Evolutionary conservation across 1,140 invertebrate species (phyloP).

Genomic region (Apis mellifera): DNA sequence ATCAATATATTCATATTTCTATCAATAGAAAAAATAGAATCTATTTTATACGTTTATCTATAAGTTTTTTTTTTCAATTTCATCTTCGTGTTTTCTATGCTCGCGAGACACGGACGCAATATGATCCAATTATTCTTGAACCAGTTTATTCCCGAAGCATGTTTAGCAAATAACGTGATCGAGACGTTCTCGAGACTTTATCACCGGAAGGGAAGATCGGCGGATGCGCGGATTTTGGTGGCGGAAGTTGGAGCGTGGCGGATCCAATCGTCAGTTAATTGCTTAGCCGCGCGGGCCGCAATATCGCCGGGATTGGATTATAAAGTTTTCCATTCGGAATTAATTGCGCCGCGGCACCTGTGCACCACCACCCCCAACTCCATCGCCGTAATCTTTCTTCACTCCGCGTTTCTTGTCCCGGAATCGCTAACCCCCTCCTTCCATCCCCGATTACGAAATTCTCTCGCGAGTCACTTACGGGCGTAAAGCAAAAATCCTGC

Average conservation of each 20-base stretch:
- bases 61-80: too few species aligned
- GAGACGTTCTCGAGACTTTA: neutral
- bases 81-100: too few species aligned
- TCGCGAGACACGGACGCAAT: too few species aligned
- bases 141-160: too few species aligned
- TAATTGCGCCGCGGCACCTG: slow-evolving; percentile 66
- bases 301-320: slow-evolving; percentile 67
- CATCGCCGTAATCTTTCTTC: slow-evolving; percentile 43
- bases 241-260: slow-evolving; percentile 35
- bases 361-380: slow-evolving; percentile 31
- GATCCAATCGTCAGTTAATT: slow-evolving; percentile 72
- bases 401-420: slow-evolving; percentile 1
- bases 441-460: neutral
- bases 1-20: too few species aligned
- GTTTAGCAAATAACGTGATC: too few species aligned
- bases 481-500: neutral
- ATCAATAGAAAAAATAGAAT: too few species aligned
- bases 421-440: too few species aligned
- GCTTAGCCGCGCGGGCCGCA: slow-evolving; percentile 63
- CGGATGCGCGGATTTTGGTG: slow-evolving; percentile 6
- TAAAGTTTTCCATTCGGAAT: slow-evolving; percentile 68
- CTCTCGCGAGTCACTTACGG: neutral
- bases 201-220: neutral
- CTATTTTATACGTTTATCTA: too few species aligned
- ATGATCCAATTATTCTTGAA: too few species aligned